Conservation (phyloP, 2,113 vertebrate species). For the Oreotrochilus melanogaster region DNA sequence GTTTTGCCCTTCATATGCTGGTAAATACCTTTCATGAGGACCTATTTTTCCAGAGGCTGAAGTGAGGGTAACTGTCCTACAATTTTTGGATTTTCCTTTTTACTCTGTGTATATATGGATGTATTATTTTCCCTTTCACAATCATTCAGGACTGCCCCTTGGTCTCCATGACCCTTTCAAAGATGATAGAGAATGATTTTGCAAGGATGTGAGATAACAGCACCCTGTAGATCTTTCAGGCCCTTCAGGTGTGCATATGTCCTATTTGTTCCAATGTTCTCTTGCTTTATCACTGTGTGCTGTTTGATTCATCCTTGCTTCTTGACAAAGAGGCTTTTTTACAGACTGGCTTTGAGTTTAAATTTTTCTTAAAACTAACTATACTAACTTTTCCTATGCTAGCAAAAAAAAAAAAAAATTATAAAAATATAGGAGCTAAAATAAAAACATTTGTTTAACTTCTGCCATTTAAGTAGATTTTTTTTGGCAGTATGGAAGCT, state of each 20-base stretch:
- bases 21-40: not conserved
- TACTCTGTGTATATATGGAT: not conserved
- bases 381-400: not conserved
- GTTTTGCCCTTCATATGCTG: not conserved
- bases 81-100: not conserved
- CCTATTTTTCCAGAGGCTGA: not conserved
- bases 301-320: not conserved
- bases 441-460: not conserved
- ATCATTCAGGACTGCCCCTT: not conserved
- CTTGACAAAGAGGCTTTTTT: not conserved
- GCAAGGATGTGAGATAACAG: not conserved
- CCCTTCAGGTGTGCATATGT: rapidly evolving
- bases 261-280: not conserved
- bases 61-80: not conserved
- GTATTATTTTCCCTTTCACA: not conserved
- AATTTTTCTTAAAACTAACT: not conserved
- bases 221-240: not conserved
- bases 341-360: not conserved
- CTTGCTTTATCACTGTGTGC: not conserved
- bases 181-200: not conserved
- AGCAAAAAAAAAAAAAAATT: not conserved
- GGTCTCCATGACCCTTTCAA: not conserved
- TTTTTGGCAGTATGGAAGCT: not conserved
- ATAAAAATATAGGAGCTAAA: not conserved
- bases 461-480: not conserved